Base-by-base conservation (phyloP, 2,888 invertebrate genomes). In the Galerucella calmariensis region DNA sequence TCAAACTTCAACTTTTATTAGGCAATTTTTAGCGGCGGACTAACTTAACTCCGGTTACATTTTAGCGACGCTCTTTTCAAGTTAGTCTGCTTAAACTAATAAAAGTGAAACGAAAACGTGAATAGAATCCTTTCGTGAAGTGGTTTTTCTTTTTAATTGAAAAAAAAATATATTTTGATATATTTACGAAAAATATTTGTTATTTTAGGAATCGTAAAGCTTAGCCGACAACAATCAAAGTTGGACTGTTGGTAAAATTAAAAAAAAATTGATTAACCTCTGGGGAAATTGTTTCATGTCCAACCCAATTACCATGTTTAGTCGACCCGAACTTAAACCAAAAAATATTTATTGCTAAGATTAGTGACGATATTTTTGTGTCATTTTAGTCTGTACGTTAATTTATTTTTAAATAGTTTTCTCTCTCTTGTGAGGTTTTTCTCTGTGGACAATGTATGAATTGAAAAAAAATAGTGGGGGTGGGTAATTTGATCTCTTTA, bases 311-410 rank as follows among this genome's bases (percentile, higher is more conserved):
- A 80, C 83, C 83, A 82, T 83, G 81, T 83, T 83, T 83, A 82
- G 82, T 76, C 72, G 75, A 78, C 76, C 66, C 75, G 78, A 80
- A 79, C 67, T 69, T 75, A 79, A 81, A 81, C 83, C 82, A 83
- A 83, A 83, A 83, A 83, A 72, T 82, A 82, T 83, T 81, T 83
- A 82, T 82, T 83, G 76, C 75, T 80, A 79, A 76, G 72, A 70
- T 73, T 79, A 77, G 70, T 78, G 79, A 78, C 79, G 76, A 65
- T 44, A 46, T 78, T 76, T 73, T 81, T 78, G 79, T 78, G 80
- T 82, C 80, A 81, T 82, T 75, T 79, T 81, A 80, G 79, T 81
- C 77, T 79, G 75, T 81, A 79, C 73, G 74, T 82, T 79, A 78
- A 80, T 81, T 80, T 80, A 78, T 80, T 80, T 75, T 65, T 75